Evolutionary conservation across 2,797 vertebrate species (phyloP).

Genomic region (Gymnoscopelus microlampas): DNA sequence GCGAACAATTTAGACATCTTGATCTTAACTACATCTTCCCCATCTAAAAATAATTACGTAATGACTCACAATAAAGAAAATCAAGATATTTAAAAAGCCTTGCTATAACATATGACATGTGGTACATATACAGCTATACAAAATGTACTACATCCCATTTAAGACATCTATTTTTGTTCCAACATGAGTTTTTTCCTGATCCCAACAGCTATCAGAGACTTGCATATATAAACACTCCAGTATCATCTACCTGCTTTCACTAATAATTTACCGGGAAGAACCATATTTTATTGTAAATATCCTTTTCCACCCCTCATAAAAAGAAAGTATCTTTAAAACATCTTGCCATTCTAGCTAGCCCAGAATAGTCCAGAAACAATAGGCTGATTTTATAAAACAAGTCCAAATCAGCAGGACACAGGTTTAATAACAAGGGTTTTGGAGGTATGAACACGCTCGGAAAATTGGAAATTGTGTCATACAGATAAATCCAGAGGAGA

Average conservation of each 20-base stretch:
- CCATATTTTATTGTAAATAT: not conserved
- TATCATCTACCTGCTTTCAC: constrained; percentile 20
- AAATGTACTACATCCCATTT: constrained; percentile 17
- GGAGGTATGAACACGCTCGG: too few relatives aligned
- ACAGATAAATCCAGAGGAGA: too few relatives aligned
- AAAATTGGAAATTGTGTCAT: too few relatives aligned
- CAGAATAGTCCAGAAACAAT: constrained; percentile 8
- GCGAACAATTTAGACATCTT: constrained; percentile 15
- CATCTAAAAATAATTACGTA: not conserved
- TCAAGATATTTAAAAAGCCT: constrained; percentile 10
- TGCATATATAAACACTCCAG: constrained; percentile 26
- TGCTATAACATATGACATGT: not conserved
- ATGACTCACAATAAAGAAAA: constrained; percentile 5
- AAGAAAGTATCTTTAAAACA: constrained; percentile 47
- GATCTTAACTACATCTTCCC: constrained; percentile 8
- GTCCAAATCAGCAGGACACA: constrained; percentile 17
- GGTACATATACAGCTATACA: constrained; percentile 1
- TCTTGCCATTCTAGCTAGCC: not conserved
- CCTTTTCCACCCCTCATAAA: not conserved
- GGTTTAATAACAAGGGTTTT: too few relatives aligned
- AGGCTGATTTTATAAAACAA: constrained; percentile 25
- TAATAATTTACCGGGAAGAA: constrained; percentile 2
- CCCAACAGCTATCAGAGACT: not conserved
- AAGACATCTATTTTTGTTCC: constrained; percentile 7
- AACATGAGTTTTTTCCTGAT: not conserved